A percentile compares a stretch with the other conserved stretches of the same genome.
Conservation (phyloP, 2,113 vertebrate species). For the Oreocharis arfaki region DNA sequence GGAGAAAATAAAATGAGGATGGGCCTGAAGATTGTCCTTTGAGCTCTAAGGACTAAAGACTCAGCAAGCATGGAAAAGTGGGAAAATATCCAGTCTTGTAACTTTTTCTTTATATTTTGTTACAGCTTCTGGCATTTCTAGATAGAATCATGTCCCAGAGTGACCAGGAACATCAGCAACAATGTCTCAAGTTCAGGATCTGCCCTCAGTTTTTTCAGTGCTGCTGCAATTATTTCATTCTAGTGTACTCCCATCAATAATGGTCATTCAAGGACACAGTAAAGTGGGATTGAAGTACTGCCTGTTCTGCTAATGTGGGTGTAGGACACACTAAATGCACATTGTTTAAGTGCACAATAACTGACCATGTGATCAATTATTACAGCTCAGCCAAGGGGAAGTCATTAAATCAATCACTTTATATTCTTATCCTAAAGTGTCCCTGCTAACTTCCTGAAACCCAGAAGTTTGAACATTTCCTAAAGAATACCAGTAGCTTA, state of each 20-base stretch:
- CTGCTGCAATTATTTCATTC: background rate
- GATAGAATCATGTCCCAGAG: background rate
- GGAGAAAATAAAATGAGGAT: background rate
- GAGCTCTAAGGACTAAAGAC: background rate
- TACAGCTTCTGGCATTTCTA: background rate
- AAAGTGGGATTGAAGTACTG: background rate
- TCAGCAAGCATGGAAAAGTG: fast-evolving
- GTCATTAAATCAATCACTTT: background rate
- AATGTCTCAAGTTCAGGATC: background rate
- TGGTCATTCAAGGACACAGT: background rate
- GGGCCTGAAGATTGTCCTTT: background rate
- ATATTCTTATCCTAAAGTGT: background rate
- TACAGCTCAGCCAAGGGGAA: background rate
- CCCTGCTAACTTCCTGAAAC: background rate
- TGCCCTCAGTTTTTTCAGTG: background rate
- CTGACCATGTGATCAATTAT: background rate
- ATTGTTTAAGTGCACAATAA: background rate
- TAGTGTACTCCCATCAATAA: background rate
- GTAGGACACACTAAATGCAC: background rate
- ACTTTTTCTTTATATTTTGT: background rate
- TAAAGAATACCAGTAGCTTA: background rate
- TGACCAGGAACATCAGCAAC: background rate
- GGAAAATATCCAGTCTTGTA: background rate
- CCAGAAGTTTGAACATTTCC: fast-evolving
- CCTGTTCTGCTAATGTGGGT: background rate